Evolutionary conservation across 2,797 vertebrate species (phyloP), one percentile per base, ranked within the genome.

Genomic region (Peromyscus nudipes): DNA sequence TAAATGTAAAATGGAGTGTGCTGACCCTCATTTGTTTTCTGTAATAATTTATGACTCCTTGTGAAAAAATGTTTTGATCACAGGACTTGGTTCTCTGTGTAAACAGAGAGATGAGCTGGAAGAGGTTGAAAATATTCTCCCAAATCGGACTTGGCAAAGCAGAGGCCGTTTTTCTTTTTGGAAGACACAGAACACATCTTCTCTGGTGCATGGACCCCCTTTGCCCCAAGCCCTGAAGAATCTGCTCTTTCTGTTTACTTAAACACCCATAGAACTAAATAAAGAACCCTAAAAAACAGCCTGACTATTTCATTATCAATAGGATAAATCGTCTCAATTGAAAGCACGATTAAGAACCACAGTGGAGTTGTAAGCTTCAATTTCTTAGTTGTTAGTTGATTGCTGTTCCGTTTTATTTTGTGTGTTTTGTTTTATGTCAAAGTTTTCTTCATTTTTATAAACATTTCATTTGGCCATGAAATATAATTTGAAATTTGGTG

Each of bases 1-100:
- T 77, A 87, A 95, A 95, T 23, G 12, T 95, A 62, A 92, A 40
- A 86, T 55, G 93, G 12, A 69, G 82, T 0, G 29, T 95, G 94
- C 2, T 75, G 21, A 55, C 43, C 19, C 76, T 64, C 27, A 57
- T 65, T 62, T 75, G 11, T 64, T 89, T 94, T 11, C 40, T 80
- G 0, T 75, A 43, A 52, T 75, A 75, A 40, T 79, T 55, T 84
- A 9, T 94, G 73, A 69, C 40, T 94, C 14, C 14, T 79, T 71
- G 64, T n/a, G 60, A 93, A 62, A 1, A 62, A 46, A 5, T 93
- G 29, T 83, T 95, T 93, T 81, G 9, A 52, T 49, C 46, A 5
- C 11, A 92, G 65, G 9, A 27, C 4, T 90, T 60, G 25, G 8
- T 91, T 37, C 16, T 27, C 1, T 71, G 12, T n/a, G 13, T 69